Conservation (phyloP, 2,888 invertebrate genomes). For the Exephanes ischioxanthus region DNA sequence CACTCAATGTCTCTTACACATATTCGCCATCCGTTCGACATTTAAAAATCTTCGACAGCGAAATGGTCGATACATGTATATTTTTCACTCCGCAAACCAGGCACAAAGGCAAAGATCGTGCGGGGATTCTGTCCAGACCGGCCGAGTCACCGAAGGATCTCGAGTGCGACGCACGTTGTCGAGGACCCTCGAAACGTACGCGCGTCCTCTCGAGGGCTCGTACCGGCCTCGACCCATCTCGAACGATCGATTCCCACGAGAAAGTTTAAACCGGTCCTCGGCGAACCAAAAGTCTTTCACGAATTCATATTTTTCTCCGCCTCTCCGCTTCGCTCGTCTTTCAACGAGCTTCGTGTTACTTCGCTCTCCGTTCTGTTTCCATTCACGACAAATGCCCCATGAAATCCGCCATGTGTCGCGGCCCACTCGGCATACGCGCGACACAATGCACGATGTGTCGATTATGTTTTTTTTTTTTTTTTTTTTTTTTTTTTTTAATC, state of each 20-base stretch:
- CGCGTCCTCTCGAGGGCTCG: slow-evolving; percentile 16
- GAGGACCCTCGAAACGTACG: slow-evolving; percentile 53
- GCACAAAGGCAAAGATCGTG: slow-evolving; percentile 34
- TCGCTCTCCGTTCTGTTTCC: slow-evolving; percentile 20
- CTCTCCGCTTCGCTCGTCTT: slow-evolving; percentile 15
- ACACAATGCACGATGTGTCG: slow-evolving; percentile 73
- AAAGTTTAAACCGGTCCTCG: slow-evolving; percentile 24
- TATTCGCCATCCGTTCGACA: neutral
- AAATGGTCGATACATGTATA: slow-evolving; percentile 6
- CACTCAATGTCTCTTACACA: neutral
- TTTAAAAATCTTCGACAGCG: neutral
- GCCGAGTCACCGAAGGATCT: slow-evolving; percentile 48
- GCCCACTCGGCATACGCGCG: slow-evolving; percentile 48
- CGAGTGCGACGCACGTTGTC: slow-evolving; percentile 35
- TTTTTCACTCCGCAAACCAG: slow-evolving; percentile 50
- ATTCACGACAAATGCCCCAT: slow-evolving; percentile 76
- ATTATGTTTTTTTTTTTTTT: slow-evolving; percentile 76
- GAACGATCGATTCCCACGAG: slow-evolving; percentile 57
- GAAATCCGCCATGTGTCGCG: slow-evolving; percentile 75
- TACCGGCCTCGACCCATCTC: slow-evolving; percentile 21
- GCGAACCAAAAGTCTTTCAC: neutral
- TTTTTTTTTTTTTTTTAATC: slow-evolving; percentile 73
- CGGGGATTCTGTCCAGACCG: slow-evolving; percentile 41
- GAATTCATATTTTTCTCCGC: slow-evolving; percentile 16
- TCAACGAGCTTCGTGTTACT: slow-evolving; percentile 35